These are phyloP conservation scores for Origma solitaria DNA, from an alignment of 2,113 vertebrate genomes.

Conservation along the genomic window DNA sequence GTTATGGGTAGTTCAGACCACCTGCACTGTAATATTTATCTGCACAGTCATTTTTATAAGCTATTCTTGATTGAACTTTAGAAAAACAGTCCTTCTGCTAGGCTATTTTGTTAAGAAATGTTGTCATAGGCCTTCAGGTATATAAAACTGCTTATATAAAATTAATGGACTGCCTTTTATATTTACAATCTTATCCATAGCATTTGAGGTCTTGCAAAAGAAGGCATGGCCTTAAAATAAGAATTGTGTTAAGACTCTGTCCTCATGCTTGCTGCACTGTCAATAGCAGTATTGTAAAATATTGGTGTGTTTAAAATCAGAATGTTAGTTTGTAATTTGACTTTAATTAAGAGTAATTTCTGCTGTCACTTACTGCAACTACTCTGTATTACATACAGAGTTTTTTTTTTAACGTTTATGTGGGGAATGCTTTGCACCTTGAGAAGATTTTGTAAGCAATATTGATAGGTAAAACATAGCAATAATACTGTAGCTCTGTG, in stretches of 20 bases:
- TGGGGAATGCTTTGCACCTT: not conserved
- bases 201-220: slow-evolving; percentile 43
- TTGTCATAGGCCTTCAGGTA: slow-evolving; percentile 51
- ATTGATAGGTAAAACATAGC: not conserved
- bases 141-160: slow-evolving; percentile 67
- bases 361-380: slow-evolving; percentile 10
- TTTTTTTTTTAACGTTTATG: not conserved
- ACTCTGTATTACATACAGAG: not conserved
- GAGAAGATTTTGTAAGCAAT: not conserved
- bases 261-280: slow-evolving; percentile 22
- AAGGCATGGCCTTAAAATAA: slow-evolving; percentile 34
- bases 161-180: slow-evolving; percentile 71
- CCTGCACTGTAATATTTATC: not conserved
- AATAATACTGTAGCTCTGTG: not conserved
- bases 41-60: not conserved
- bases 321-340: not conserved
- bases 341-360: slow-evolving; percentile 41
- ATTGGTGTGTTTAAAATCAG: slow-evolving; percentile 31
- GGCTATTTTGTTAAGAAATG: slow-evolving; percentile 56
- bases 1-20: not conserved
- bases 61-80: slow-evolving; percentile 34
- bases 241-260: slow-evolving; percentile 23
- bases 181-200: slow-evolving; percentile 36
- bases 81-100: slow-evolving; percentile 31
- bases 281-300: slow-evolving; percentile 32